Base-by-base conservation (phyloP, 2,113 vertebrate genomes). In the Rhinogobius similis region DNA sequence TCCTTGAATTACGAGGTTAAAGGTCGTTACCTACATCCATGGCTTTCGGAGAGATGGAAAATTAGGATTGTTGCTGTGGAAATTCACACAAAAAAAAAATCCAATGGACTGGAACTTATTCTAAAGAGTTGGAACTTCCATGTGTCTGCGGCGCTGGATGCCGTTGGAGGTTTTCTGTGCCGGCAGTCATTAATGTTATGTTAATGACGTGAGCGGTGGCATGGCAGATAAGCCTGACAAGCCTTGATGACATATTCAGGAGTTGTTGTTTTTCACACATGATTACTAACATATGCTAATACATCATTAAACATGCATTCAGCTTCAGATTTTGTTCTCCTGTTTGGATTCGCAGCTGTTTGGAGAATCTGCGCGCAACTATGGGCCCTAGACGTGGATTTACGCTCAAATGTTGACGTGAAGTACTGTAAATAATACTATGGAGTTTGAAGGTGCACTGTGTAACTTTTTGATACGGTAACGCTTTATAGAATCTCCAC, bases 241-340 rank as follows among this genome's bases (percentile, higher is more conserved):
- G 52, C 52, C 52, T 55, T 55, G 52, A 55, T 55, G 52, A 55
- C 52, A 55, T 55, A 55, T 55, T 55, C 52, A 55, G 52, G 14
- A 26, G 52, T 55, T 55, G 52, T 55, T 50, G 46, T 55, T 55
- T 55, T 55, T 55, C 52, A 26, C 52, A 26, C 24, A 26, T 55
- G 52, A 55, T 26, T 26, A 55, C 52, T 26, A 26, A 14, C 52
- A 16, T 55, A 55, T 55, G 52, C 52, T 55, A 55, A 55, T 55
- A 55, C 13, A 23, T 55, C 52, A 55, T 55, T 55, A 55, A 55
- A 26, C 52, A 26, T 26, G 21, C 52, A 26, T 26, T 55, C 23
- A 26, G 26, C 13, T 14, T 55, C 52, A 50, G 6, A 8, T 50
- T 13, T 26, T 10, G 23, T 55, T n/a, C 46, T n/a, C 46, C 52